A percentile compares a stretch with the other conserved stretches of the same genome.
phyloP scores from a whole-genome alignment of 1,140 invertebrate species.

The Panonychus citri region DNA sequence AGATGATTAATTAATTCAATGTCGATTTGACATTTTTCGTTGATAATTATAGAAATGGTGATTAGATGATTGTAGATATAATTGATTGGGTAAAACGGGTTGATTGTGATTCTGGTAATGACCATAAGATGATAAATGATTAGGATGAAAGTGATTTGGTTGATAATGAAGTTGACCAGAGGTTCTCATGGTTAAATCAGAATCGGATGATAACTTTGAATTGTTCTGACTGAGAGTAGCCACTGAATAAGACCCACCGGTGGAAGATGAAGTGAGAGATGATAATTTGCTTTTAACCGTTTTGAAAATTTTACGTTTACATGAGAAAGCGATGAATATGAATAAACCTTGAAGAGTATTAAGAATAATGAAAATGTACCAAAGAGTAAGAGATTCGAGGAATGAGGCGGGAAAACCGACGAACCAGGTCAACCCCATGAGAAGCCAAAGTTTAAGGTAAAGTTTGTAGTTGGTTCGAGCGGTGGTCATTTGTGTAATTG shows the following conservation, averaged over 20 bases:
- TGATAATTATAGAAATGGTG: no score
- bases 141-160: no score
- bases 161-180: no score
- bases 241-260: neutral
- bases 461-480: constrained; percentile 26
- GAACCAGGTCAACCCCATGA: constrained; percentile 29
- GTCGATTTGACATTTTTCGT: no score
- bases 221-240: no score
- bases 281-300: neutral
- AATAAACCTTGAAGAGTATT: constrained; percentile 35
- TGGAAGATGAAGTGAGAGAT: neutral
- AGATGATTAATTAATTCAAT: no score
- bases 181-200: no score
- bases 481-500: neutral
- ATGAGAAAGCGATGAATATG: constrained; percentile 34
- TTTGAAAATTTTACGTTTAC: neutral
- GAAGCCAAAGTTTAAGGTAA: constrained; percentile 29
- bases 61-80: no score
- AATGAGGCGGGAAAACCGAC: constrained; percentile 25
- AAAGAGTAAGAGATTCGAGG: constrained; percentile 16
- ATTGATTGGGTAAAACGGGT: no score
- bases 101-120: no score
- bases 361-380: constrained; percentile 30
- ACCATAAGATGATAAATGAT: no score
- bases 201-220: no score